Conservation (phyloP, 2,797 vertebrate species). For the Bradypodion ventrale region DNA sequence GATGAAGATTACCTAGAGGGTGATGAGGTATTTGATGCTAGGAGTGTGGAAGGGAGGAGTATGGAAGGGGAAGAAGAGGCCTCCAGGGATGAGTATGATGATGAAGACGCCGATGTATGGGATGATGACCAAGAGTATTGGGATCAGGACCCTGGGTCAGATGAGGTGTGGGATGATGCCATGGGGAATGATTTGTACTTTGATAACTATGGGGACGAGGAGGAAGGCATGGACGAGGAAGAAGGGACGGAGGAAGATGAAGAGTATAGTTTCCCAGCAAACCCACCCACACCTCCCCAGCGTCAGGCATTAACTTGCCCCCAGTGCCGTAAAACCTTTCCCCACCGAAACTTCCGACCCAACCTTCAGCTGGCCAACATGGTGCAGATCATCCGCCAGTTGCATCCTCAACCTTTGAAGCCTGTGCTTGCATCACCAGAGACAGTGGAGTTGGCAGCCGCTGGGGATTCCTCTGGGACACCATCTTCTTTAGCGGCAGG, state of each 20-base stretch:
- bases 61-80: conserved; percentile 71
- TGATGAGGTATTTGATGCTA: conserved; percentile 59
- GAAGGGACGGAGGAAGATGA: conserved; percentile 68
- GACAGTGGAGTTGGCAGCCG: rapidly evolving
- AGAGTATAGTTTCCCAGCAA: conserved; percentile 59
- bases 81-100: conserved; percentile 56
- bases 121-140: conserved; percentile 57
- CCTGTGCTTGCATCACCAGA: rapidly evolving
- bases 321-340: conserved; percentile 72
- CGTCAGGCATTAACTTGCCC: conserved; percentile 72
- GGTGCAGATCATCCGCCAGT: conserved; percentile 76
- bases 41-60: conserved; percentile 65
- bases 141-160: conserved; percentile 69
- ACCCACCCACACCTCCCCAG: conserved; percentile 45
- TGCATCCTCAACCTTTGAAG: conserved; percentile 61
- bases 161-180: conserved; percentile 45
- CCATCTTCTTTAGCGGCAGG: background rate
- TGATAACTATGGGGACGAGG: conserved; percentile 64
- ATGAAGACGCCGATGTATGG: conserved; percentile 32
- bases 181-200: conserved; percentile 17
- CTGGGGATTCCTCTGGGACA: background rate
- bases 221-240: conserved; percentile 70
- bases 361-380: conserved; percentile 77
- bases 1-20: conserved; percentile 71
- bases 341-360: conserved; percentile 70